A percentile compares a stretch with the other conserved stretches of the same genome.
Evolutionary conservation across 1,140 invertebrate genomes (phyloP).

Genomic region (Achatina immaculata): DNA sequence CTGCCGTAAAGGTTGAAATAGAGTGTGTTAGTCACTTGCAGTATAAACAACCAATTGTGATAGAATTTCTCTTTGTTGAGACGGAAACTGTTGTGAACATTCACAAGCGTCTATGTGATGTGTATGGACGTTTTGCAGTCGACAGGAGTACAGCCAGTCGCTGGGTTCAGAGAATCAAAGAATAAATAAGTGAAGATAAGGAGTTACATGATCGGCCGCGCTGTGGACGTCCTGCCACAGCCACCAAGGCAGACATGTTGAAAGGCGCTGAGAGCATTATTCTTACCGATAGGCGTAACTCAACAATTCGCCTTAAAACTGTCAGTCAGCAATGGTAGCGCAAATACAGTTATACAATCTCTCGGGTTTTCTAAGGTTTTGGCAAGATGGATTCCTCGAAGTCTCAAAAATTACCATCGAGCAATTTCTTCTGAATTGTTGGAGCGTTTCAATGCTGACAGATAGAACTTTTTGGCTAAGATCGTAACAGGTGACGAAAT

Average conservation of each 20-base stretch:
- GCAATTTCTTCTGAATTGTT: not conserved
- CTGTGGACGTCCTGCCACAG: not conserved
- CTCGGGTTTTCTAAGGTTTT: not conserved
- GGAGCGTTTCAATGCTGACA: no score
- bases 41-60: not conserved
- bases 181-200: not conserved
- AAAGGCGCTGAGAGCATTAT: not conserved
- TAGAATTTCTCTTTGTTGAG: not conserved
- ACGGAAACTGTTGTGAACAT: not conserved
- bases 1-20: not conserved
- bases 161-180: not conserved
- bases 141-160: not conserved
- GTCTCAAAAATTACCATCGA: not conserved
- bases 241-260: not conserved
- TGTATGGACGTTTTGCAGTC: not conserved
- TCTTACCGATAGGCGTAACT: not conserved
- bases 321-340: not conserved
- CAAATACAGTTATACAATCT: not conserved
- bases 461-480: no score
- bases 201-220: not conserved
- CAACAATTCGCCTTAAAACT: not conserved
- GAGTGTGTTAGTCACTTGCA: not conserved
- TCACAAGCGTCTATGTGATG: not conserved
- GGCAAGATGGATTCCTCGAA: not conserved
- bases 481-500: no score